phyloP scores from a whole-genome alignment of 2,797 vertebrate genomes.

The Denticeps clupeoides region DNA sequence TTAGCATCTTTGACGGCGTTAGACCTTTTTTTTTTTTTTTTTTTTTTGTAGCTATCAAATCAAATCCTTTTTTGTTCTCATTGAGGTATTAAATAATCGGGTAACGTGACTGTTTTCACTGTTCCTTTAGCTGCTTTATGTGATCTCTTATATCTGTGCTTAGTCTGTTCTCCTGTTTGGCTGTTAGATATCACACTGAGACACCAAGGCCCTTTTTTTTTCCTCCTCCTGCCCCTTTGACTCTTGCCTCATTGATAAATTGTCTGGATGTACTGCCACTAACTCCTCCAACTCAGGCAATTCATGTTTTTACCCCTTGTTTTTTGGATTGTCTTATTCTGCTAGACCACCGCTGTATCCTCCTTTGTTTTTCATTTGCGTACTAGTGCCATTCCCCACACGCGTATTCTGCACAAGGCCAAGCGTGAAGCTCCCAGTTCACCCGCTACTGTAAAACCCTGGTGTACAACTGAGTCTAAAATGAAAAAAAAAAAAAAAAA shows the following conservation, averaged over 20 bases:
- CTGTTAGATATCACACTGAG: no score
- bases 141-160: neutral
- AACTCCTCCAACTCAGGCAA: slow-evolving; percentile 36
- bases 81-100: neutral
- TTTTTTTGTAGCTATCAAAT: neutral
- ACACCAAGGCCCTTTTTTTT: neutral
- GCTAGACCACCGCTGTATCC: slow-evolving; percentile 42
- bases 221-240: neutral
- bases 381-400: slow-evolving; percentile 65
- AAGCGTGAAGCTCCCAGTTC: slow-evolving; percentile 47
- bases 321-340: slow-evolving; percentile 36
- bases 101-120: neutral
- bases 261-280: slow-evolving; percentile 24
- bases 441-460: slow-evolving; percentile 38
- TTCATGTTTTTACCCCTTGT: slow-evolving; percentile 13
- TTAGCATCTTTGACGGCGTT: neutral
- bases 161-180: neutral
- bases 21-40: neutral
- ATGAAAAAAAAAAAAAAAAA: neutral
- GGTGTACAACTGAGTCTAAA: no score
- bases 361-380: slow-evolving; percentile 38
- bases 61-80: no score
- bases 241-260: slow-evolving; percentile 1
- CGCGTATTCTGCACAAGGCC: slow-evolving; percentile 50
- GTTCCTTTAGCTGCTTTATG: slow-evolving; percentile 6